Conservation (phyloP, 2,113 vertebrate species). For the Paracyprichromis sp. region DNA sequence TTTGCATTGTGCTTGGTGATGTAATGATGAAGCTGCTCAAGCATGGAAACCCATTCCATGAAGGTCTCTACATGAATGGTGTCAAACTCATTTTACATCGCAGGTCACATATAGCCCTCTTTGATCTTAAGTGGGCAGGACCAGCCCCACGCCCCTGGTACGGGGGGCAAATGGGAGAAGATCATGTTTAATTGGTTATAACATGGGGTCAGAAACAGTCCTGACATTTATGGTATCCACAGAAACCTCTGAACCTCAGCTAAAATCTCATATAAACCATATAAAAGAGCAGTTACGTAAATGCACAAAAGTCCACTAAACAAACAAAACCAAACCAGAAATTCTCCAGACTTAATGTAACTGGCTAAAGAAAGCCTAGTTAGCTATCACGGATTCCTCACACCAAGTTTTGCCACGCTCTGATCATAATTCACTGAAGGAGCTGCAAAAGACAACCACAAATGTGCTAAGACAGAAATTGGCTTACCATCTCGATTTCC, state of each 20-base stretch:
- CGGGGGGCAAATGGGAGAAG: background rate
- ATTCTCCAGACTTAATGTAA: background rate
- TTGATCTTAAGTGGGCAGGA: background rate
- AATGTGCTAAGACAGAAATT: background rate
- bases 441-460: background rate
- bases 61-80: background rate
- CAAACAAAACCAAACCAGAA: background rate
- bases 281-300: background rate
- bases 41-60: background rate
- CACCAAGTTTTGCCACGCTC: background rate
- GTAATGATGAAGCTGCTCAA: background rate
- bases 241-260: background rate
- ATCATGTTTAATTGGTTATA: background rate
- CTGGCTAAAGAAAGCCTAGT: background rate
- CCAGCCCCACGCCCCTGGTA: background rate
- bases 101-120: background rate
- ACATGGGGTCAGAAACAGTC: background rate
- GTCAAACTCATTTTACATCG: background rate
- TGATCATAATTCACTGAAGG: background rate
- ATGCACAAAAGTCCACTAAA: background rate
- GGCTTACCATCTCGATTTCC: background rate
- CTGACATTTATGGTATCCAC: background rate
- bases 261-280: background rate
- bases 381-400: background rate
- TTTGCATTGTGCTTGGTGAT: background rate